phyloP scores from a whole-genome alignment of 1,140 invertebrate species.

The Acromyrmex echinatior region DNA sequence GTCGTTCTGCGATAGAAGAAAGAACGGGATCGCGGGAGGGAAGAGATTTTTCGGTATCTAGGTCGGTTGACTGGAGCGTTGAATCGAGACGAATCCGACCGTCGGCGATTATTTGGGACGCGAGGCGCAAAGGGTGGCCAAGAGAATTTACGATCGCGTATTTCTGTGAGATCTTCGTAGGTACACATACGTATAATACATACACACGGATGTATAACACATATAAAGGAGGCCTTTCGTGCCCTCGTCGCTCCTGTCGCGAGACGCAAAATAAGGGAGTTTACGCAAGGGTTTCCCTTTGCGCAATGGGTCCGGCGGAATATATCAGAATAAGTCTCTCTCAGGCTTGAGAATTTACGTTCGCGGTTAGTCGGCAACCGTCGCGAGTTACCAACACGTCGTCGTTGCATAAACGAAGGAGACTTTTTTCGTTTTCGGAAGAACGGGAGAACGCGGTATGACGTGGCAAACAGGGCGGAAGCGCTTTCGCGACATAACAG shows the following conservation, averaged over 20 bases:
- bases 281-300: slow-evolving; percentile 23
- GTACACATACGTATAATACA: neutral
- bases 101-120: slow-evolving; percentile 14
- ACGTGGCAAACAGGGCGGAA: slow-evolving; percentile 44
- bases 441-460: slow-evolving; percentile 11
- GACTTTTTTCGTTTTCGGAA: slow-evolving; percentile 7
- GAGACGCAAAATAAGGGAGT: slow-evolving; percentile 17
- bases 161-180: slow-evolving; percentile 9
- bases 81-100: slow-evolving; percentile 61
- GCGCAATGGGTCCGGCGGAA: slow-evolving; percentile 11
- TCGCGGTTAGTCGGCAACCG: no score
- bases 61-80: slow-evolving; percentile 24
- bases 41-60: slow-evolving; percentile 29
- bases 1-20: neutral
- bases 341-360: neutral
- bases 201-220: neutral
- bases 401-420: neutral
- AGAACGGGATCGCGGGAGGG: neutral
- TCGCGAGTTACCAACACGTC: neutral
- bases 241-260: neutral
- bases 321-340: slow-evolving; percentile 56
- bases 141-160: slow-evolving; percentile 31
- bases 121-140: neutral
- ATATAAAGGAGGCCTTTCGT: neutral
- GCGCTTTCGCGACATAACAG: slow-evolving; percentile 70